Base-by-base conservation (phyloP, 2,888 invertebrate genomes). In the Odiellus spinosus region DNA sequence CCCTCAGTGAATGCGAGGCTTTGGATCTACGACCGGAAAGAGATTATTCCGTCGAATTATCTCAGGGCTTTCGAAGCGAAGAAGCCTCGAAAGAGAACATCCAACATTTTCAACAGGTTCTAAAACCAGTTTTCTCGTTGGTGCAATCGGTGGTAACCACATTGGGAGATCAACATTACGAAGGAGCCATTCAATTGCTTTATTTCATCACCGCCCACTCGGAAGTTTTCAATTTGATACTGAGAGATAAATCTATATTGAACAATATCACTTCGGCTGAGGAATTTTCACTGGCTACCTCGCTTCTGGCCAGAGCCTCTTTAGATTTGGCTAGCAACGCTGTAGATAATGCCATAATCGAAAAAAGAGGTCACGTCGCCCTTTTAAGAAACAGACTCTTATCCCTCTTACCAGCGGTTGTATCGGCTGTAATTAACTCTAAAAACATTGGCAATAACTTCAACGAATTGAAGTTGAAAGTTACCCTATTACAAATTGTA, bases 1-100 rank as follows among this genome's bases (percentile, higher is more conserved):
- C 36, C 19, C 20, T 52, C 8, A 45, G 49, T n/a, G 52, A 52
- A 41, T 52, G 52, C 36, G 44, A 47, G 39, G 35, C 49, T 14
- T 44, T 52, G 18, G 52, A 52, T 45, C 43, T 52, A 18, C 43
- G 52, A 19, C 52, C 52, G 35, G 49, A 52, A 39, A 38, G 14
- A 38, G 38, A 38, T 38, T 17, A 38, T 8, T 26, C 26, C 8
- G 26, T 26, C 26, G 26, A 26, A 26, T 26, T 26, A 26, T 6
- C 26, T 8, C 26, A 26, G 8, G 26, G 26, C 4, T 26, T 26
- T 8, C 26, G 8, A 6, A 4, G 8, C 26, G 26, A 26, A 26
- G 26, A 26, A 4, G 26, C 8, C 26, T 26, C 8, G 8, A 26
- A 26, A 26, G 26, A 26, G 26, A 4, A 8, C 26, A 8, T 26